These are phyloP conservation scores for Sorex araneus DNA, from an alignment of 2,113 vertebrate species.

Conservation along the genomic window DNA sequence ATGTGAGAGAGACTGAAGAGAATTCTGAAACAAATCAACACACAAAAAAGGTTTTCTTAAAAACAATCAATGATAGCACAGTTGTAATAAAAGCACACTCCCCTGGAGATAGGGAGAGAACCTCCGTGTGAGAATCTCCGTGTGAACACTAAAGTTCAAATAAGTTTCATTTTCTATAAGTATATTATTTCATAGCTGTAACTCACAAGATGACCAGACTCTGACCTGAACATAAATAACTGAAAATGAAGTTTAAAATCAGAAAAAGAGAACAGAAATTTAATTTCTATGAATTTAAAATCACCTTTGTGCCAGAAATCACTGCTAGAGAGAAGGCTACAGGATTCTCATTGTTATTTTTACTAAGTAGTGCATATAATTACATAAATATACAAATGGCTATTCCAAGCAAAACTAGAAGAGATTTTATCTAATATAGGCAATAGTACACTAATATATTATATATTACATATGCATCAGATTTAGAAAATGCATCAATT, in stretches of 20 bases:
- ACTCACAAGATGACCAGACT: background rate
- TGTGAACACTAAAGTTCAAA: background rate
- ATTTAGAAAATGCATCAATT: background rate
- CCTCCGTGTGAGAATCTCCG: too few relatives aligned
- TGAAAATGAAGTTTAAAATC: background rate
- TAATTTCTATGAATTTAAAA: background rate
- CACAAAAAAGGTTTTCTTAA: background rate
- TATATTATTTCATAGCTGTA: background rate
- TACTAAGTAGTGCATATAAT: background rate
- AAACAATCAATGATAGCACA: background rate
- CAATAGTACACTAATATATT: background rate
- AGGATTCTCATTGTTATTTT: background rate
- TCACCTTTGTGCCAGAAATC: background rate
- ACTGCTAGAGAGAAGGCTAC: background rate
- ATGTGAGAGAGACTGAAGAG: background rate
- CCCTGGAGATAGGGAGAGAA: background rate
- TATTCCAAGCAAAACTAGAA: background rate
- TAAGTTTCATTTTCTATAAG: background rate
- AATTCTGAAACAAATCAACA: constrained; percentile 28
- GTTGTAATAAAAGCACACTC: background rate
- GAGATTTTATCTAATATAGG: background rate
- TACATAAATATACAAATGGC: background rate
- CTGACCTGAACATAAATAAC: background rate
- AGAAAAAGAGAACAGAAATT: background rate
- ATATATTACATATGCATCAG: too few relatives aligned